These are phyloP conservation scores for Diloba caeruleocephala DNA, from an alignment of 2,888 invertebrate genomes.

Conservation along the genomic window DNA sequence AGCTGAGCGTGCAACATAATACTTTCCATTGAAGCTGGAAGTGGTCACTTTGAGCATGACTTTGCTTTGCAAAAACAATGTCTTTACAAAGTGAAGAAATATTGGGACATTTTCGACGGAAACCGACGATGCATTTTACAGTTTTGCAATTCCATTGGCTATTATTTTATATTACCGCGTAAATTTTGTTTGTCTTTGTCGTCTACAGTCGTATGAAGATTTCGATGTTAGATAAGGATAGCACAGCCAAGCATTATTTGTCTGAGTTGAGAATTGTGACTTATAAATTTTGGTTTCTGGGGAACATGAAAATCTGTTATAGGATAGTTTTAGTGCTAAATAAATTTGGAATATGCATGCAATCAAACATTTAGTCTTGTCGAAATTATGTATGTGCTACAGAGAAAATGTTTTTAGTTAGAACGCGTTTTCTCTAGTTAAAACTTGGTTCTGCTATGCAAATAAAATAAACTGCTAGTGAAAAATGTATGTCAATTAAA, in stretches of 20 bases:
- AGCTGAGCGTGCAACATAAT: slow-evolving; percentile 75
- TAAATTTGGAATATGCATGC: neutral
- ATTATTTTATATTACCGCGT: slow-evolving; percentile 41
- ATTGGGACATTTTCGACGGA: slow-evolving; percentile 56
- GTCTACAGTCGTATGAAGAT: slow-evolving; percentile 24
- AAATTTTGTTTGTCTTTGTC: slow-evolving; percentile 38
- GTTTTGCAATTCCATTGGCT: slow-evolving; percentile 49
- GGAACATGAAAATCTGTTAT: no score
- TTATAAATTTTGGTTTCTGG: no score
- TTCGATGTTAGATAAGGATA: slow-evolving; percentile 20
- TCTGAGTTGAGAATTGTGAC: no score
- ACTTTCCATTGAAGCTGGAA: slow-evolving; percentile 71
- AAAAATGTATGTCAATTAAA: no score
- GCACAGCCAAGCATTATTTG: neutral
- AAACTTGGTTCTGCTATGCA: no score
- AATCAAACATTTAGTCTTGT: neutral
- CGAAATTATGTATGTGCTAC: no score
- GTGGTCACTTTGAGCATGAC: slow-evolving; percentile 72
- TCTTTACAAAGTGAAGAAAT: slow-evolving; percentile 58
- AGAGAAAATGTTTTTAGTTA: no score
- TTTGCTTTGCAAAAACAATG: slow-evolving; percentile 65
- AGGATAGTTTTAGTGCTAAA: neutral
- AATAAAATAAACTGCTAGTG: no score
- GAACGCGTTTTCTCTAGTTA: no score
- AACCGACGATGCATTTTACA: slow-evolving; percentile 52